Percentiles rank a stretch among this genome's conserved stretches.
These are phyloP conservation scores for Deilephila elpenor DNA, from an alignment of 2,888 invertebrate species.

Conservation along the genomic window DNA sequence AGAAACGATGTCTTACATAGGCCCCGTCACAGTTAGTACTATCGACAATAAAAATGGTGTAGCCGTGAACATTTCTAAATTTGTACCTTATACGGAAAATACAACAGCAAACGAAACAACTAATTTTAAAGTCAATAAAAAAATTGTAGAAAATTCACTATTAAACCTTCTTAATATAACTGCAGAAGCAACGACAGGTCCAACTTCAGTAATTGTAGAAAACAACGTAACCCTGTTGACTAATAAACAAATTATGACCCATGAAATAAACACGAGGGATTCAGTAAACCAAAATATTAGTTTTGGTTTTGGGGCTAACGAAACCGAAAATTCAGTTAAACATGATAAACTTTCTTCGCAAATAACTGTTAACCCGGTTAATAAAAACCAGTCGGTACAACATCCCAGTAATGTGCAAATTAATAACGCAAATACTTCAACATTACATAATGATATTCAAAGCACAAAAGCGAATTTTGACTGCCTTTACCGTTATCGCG, in stretches of 20 bases:
- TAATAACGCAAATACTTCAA: not conserved
- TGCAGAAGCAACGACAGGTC: not conserved
- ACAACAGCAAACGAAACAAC: no score
- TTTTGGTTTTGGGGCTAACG: not conserved
- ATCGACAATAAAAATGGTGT: no score
- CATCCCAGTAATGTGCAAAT: not conserved
- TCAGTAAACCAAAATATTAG: not conserved
- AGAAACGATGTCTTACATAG: no score
- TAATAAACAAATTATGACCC: not conserved
- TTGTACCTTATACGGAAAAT: no score
- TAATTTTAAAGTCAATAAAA: no score
- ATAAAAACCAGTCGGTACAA: not conserved
- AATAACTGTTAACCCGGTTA: not conserved
- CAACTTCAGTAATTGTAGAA: no score
- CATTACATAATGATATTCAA: not conserved
- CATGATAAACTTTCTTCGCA: not conserved
- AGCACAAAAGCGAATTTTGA: constrained; percentile 40
- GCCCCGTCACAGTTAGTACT: no score
- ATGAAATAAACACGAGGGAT: not conserved
- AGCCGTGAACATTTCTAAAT: no score
- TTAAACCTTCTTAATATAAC: not conserved
- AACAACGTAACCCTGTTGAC: not conserved
- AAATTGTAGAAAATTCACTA: no score
- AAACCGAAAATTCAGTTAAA: not conserved
- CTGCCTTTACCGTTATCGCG: constrained; percentile 61